phyloP scores from a whole-genome alignment of 1,140 invertebrate species.

The Pogonomyrmex barbatus region DNA sequence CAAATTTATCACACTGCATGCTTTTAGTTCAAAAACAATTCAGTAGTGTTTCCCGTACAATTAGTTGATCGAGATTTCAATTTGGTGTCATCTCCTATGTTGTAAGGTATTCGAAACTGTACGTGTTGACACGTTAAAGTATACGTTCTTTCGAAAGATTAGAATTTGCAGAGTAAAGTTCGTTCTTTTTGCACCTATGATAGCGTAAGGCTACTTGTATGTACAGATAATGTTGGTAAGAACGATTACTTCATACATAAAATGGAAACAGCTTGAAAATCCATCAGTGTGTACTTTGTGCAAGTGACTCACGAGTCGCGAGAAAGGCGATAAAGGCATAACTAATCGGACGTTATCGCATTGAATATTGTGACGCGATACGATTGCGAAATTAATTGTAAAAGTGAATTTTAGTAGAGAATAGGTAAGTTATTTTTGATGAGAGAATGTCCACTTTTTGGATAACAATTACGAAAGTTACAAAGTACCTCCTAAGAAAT shows the following conservation, averaged over 20 bases:
- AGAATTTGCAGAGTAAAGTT: slow-evolving; percentile 6
- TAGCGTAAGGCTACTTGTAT: neutral
- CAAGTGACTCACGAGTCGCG: slow-evolving; percentile 42
- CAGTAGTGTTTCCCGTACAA: slow-evolving; percentile 37
- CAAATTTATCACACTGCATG: slow-evolving; percentile 66
- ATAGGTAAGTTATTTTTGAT: slow-evolving; percentile 65
- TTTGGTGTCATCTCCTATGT: slow-evolving; percentile 22
- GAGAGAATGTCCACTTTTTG: slow-evolving; percentile 4
- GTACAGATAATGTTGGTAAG: slow-evolving; percentile 39
- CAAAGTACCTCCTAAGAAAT: neutral
- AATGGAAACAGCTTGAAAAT: slow-evolving; percentile 32
- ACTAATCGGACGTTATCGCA: slow-evolving; percentile 39
- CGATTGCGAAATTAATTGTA: slow-evolving; percentile 40
- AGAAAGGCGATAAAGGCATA: slow-evolving; percentile 46
- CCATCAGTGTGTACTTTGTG: slow-evolving; percentile 43
- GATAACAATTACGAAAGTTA: neutral
- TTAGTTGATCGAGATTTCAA: slow-evolving; percentile 51
- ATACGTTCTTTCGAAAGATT: slow-evolving; percentile 7
- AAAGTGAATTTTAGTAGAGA: neutral
- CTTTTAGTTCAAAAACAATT: slow-evolving; percentile 63
- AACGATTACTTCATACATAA: slow-evolving; percentile 36
- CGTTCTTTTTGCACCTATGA: neutral
- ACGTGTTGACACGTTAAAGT: slow-evolving; percentile 11
- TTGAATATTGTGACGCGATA: neutral
- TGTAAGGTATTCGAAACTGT: slow-evolving; percentile 28